Evolutionary conservation across 2,888 invertebrate genomes (phyloP).

Genomic region (Acrocera orbiculus): DNA sequence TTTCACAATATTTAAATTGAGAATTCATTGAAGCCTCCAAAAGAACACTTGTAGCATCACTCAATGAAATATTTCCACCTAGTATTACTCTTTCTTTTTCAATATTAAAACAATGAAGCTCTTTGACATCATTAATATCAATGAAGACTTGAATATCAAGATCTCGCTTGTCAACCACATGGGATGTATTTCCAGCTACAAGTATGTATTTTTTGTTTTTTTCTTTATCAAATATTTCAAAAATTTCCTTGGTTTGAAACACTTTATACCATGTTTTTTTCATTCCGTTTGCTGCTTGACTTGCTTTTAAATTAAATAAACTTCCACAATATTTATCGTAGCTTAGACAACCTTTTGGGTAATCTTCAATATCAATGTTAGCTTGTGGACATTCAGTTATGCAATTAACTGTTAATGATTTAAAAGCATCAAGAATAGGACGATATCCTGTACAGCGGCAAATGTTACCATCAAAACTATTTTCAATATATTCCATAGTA

Average conservation of each 20-base stretch:
- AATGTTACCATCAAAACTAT: slow-evolving; percentile 46
- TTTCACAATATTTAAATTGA: slow-evolving; percentile 35
- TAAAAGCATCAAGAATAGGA: slow-evolving; percentile 38
- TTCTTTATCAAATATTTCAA: slow-evolving; percentile 35
- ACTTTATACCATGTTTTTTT: slow-evolving; percentile 39
- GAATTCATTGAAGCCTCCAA: slow-evolving; percentile 20
- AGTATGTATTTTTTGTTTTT: slow-evolving; percentile 37
- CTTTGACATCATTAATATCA: slow-evolving; percentile 40
- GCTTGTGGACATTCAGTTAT: slow-evolving; percentile 16
- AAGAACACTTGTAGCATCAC: slow-evolving; percentile 31
- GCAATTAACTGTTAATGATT: slow-evolving; percentile 34
- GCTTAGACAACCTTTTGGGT: slow-evolving; percentile 21
- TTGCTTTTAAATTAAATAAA: slow-evolving; percentile 19
- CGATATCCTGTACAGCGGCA: slow-evolving; percentile 48
- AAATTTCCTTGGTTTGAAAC: slow-evolving; percentile 36
- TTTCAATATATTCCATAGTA: slow-evolving; percentile 40
- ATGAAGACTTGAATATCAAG: slow-evolving; percentile 36
- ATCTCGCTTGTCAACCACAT: slow-evolving; percentile 36
- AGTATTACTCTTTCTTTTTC: slow-evolving; percentile 17
- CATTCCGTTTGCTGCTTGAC: slow-evolving; percentile 29
- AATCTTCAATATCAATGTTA: slow-evolving; percentile 30
- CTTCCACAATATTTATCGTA: slow-evolving; percentile 15
- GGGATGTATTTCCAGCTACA: slow-evolving; percentile 58
- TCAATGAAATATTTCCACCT: slow-evolving; percentile 35
- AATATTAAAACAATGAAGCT: slow-evolving; percentile 29